Evolutionary conservation across 2,797 vertebrate genomes (phyloP).

Genomic region (Hippopotamyrus pictus): DNA sequence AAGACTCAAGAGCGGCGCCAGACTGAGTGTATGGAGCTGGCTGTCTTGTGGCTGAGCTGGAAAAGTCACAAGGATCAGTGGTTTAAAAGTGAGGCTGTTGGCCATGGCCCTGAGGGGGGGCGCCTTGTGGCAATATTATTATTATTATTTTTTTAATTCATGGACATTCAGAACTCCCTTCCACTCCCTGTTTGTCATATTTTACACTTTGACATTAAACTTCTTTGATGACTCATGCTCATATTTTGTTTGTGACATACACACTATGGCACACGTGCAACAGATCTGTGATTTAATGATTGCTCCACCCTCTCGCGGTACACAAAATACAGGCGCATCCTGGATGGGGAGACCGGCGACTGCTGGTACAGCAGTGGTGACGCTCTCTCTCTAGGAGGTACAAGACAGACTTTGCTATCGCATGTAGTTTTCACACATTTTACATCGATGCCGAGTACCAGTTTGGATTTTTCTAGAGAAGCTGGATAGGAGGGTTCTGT

Average conservation of each 20-base stretch:
- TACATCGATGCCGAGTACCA: background rate
- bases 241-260: background rate
- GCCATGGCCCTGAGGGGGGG: background rate
- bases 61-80: background rate
- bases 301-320: background rate
- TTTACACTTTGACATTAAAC: background rate
- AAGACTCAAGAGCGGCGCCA: constrained; percentile 25
- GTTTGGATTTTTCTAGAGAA: background rate
- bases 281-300: constrained; percentile 9
- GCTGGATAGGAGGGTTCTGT: background rate
- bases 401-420: background rate
- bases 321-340: background rate
- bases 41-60: background rate
- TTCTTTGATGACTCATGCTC: background rate
- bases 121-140: background rate
- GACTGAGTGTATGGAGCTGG: background rate
- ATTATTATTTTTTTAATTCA: background rate
- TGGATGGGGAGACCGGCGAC: background rate
- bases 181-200: background rate
- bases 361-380: background rate
- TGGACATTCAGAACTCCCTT: background rate
- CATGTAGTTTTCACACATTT: background rate
- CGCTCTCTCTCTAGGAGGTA: background rate
- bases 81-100: background rate
- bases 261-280: background rate